Conservation (phyloP, 2,888 invertebrate species). For the Thymelicus sylvestris region DNA sequence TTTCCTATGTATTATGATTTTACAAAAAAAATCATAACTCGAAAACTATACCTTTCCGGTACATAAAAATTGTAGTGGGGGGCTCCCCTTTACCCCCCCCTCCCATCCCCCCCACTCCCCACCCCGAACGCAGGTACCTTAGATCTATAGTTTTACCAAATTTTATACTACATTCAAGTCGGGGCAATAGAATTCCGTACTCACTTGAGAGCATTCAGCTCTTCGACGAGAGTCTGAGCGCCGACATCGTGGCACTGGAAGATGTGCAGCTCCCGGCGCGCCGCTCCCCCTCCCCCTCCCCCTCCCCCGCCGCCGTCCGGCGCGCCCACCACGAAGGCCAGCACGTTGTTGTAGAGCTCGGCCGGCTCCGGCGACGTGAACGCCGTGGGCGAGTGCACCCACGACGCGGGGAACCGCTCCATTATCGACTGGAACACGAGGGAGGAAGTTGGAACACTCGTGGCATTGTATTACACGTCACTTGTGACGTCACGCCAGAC, state of each 20-base stretch:
- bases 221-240: slow-evolving; percentile 92
- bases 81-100: too few relatives aligned
- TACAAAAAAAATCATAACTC: too few relatives aligned
- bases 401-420: slow-evolving; percentile 96
- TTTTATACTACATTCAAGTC: too few relatives aligned
- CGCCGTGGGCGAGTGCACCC: slow-evolving; percentile 98
- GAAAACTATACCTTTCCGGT: too few relatives aligned
- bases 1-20: too few relatives aligned
- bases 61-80: too few relatives aligned
- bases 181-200: slow-evolving; percentile 36
- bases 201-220: slow-evolving; percentile 88
- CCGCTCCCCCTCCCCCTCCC: slow-evolving; percentile 39
- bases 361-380: slow-evolving; percentile 97
- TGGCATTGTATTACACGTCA: neutral
- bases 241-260: slow-evolving; percentile 93
- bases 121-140: too few relatives aligned
- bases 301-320: slow-evolving; percentile 50
- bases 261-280: slow-evolving; percentile 97
- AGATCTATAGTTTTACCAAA: too few relatives aligned
- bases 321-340: slow-evolving; percentile 96
- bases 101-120: too few relatives aligned
- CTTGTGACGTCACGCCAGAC: too few relatives aligned
- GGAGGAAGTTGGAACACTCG: neutral
- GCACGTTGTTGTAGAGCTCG: slow-evolving; percentile 99
- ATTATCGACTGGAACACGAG: slow-evolving; percentile 91